phyloP scores from a whole-genome alignment of 2,113 vertebrate genomes.

The Tamias sibiricus region DNA sequence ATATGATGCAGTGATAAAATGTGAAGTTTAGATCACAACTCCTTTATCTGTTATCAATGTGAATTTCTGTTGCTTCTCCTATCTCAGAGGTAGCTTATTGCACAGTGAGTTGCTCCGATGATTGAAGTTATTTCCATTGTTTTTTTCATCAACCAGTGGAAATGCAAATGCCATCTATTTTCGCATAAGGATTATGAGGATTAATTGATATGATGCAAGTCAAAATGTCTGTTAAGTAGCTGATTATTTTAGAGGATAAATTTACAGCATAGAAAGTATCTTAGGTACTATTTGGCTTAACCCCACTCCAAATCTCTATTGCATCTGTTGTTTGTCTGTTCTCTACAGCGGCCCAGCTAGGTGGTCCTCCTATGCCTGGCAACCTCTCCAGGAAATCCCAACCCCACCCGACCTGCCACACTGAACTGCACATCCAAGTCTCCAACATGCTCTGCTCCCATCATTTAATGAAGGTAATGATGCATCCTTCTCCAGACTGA shows the following conservation, averaged over 20 bases:
- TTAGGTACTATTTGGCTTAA: background rate
- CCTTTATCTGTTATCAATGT: background rate
- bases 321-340: background rate
- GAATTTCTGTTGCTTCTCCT: background rate
- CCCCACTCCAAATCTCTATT: background rate
- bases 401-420: background rate
- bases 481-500: background rate
- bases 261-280: background rate
- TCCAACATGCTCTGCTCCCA: background rate
- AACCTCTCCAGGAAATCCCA: background rate
- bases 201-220: background rate
- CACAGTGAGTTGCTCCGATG: too few relatives aligned
- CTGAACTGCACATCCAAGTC: fast-evolving
- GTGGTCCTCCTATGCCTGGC: background rate
- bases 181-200: background rate
- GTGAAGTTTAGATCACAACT: background rate
- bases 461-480: background rate
- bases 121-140: too few relatives aligned
- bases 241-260: background rate
- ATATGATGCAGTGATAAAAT: background rate
- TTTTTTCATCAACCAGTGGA: background rate
- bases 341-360: background rate
- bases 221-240: background rate
- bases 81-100: too few relatives aligned
- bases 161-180: background rate